These are phyloP conservation scores for Leptinotarsa undecemlineata DNA, from an alignment of 1,140 invertebrate genomes.

Conservation along the genomic window DNA sequence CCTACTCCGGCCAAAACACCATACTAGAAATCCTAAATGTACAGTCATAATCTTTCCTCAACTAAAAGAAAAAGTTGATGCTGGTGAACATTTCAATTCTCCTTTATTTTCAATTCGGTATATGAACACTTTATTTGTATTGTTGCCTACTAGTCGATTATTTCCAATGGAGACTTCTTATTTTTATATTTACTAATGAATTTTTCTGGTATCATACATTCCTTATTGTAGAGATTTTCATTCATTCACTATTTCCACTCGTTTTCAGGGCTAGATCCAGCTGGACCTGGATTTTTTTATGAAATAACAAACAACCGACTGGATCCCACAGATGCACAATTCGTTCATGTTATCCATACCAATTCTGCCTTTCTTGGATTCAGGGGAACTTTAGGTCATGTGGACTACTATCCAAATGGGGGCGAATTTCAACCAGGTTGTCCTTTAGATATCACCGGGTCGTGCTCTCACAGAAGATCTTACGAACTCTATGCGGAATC, in stretches of 20 bases:
- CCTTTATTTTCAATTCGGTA: no score
- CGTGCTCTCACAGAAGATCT: constrained; percentile 61
- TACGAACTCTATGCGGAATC: constrained; percentile 56
- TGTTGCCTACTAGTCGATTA: no score
- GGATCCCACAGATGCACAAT: constrained; percentile 65
- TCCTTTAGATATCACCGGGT: constrained; percentile 51
- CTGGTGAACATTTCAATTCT: no score
- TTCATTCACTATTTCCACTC: not conserved
- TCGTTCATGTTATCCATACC: constrained; percentile 69
- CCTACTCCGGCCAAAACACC: no score
- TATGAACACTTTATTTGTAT: no score
- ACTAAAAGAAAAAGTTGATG: no score
- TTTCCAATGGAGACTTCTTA: no score
- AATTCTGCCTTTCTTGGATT: constrained; percentile 65
- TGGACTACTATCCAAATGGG: constrained; percentile 75
- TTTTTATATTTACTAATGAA: no score
- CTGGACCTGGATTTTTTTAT: constrained; percentile 59
- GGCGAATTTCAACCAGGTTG: constrained; percentile 72
- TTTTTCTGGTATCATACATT: no score
- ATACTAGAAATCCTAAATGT: no score
- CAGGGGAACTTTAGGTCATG: constrained; percentile 64
- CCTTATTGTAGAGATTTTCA: not conserved
- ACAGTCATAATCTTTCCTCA: no score
- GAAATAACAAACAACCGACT: constrained; percentile 59
- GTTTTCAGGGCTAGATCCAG: constrained; percentile 58